A percentile compares a stretch with the other conserved stretches of the same genome.
Conservation (phyloP, 2,888 invertebrate genomes). For the Clusia tigrina region DNA sequence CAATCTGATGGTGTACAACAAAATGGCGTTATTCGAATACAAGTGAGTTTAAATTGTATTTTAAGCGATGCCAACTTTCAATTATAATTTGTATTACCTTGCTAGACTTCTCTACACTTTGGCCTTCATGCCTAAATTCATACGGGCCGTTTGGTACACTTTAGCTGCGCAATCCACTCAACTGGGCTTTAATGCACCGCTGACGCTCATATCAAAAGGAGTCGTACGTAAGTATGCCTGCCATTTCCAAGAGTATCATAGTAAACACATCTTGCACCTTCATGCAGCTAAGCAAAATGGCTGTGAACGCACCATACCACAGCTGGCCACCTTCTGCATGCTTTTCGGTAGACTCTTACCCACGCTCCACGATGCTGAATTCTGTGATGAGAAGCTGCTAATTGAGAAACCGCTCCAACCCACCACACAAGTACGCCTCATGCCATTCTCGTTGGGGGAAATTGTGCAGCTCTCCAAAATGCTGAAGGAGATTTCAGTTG, state of each 20-base stretch:
- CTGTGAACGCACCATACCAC: constrained; percentile 72
- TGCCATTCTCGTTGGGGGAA: constrained; percentile 77
- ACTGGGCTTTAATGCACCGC: constrained; percentile 62
- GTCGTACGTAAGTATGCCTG: constrained; percentile 64
- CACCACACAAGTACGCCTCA: constrained; percentile 47
- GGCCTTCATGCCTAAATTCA: constrained; percentile 80
- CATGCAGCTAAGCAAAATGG: constrained; percentile 69
- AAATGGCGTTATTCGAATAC: constrained; percentile 83
- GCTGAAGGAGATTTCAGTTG: constrained; percentile 82
- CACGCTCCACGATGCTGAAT: constrained; percentile 87
- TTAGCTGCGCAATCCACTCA: constrained; percentile 61
- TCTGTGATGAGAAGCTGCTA: constrained; percentile 68
- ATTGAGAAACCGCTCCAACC: constrained; percentile 44
- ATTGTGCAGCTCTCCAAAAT: constrained; percentile 76
- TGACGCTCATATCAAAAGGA: constrained; percentile 62
- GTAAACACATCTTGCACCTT: too few relatives aligned
- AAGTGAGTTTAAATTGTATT: constrained; percentile 69
- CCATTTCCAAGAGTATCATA: not conserved
- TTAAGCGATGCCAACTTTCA: not conserved
- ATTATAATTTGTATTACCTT: not conserved
- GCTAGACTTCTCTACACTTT: constrained; percentile 77
- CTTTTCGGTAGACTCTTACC: constrained; percentile 81
- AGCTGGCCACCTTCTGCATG: constrained; percentile 84
- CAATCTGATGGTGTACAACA: constrained; percentile 81
- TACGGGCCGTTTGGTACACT: constrained; percentile 78